A percentile compares a stretch with the other conserved stretches of the same genome.
phyloP scores from a whole-genome alignment of 1,140 invertebrate species.

The Lepeophtheirus salmonis region DNA sequence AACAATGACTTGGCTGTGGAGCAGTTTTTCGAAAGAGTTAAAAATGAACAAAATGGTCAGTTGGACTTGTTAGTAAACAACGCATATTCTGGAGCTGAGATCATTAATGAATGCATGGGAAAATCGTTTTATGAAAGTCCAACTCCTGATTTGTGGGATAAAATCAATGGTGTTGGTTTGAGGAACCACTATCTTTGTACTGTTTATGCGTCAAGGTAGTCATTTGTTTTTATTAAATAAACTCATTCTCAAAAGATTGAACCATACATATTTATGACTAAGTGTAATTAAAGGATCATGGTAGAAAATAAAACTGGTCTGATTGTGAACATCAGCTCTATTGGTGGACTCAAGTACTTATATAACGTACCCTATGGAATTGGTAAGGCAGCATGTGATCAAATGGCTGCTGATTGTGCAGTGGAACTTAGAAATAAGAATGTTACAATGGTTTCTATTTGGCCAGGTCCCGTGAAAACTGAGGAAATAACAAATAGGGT shows the following conservation, averaged over 20 bases:
- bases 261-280: not conserved
- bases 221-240: not conserved
- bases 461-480: conserved; percentile 16
- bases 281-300: conserved; percentile 10
- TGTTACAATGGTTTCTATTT: conserved; percentile 15
- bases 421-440: conserved; percentile 10
- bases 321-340: conserved; percentile 12
- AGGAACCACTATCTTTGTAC: not conserved
- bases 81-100: not conserved
- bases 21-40: not conserved
- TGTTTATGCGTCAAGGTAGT: not conserved
- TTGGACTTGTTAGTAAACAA: conserved; percentile 8
- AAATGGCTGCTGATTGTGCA: conserved; percentile 18
- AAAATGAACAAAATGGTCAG: not conserved
- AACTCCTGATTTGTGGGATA: not conserved
- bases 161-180: conserved; percentile 1
- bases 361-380: conserved; percentile 9
- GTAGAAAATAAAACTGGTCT: conserved; percentile 9
- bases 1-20: not conserved
- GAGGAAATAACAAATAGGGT: not conserved
- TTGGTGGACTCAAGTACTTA: conserved; percentile 11
- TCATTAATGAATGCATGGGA: not conserved
- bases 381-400: conserved; percentile 12
- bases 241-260: not conserved
- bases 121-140: not conserved